phyloP scores from a whole-genome alignment of 2,113 vertebrate genomes.

The Picathartes gymnocephalus region DNA sequence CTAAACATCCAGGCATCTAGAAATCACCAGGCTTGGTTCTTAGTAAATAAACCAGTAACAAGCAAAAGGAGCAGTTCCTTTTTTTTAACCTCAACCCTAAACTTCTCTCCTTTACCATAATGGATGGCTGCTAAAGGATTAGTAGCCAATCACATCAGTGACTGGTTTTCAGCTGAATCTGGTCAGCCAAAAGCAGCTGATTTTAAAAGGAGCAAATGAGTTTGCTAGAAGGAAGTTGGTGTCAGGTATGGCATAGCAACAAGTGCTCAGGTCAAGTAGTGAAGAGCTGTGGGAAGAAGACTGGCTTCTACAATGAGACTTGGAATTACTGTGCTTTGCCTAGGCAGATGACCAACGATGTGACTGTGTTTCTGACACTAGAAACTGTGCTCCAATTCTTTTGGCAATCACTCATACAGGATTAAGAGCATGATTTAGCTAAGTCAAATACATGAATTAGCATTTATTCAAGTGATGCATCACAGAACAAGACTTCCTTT shows the following conservation, averaged over 20 bases:
- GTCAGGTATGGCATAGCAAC: background rate
- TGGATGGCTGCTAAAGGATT: background rate
- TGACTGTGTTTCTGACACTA: background rate
- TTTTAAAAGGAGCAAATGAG: background rate
- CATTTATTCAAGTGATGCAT: background rate
- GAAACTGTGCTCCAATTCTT: background rate
- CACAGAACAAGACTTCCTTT: background rate
- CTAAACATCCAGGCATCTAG: background rate
- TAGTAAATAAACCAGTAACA: background rate
- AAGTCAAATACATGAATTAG: background rate
- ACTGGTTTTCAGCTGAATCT: background rate
- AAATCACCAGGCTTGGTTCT: background rate
- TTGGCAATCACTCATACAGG: background rate
- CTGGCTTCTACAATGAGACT: background rate
- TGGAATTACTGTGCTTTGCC: background rate
- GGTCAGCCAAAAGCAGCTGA: background rate
- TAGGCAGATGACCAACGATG: background rate
- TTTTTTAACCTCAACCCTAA: background rate
- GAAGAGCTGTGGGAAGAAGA: background rate
- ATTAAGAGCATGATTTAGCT: background rate
- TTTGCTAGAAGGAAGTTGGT: background rate
- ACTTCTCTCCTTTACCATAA: background rate
- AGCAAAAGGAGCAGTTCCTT: background rate
- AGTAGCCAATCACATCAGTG: background rate
- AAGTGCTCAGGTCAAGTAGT: background rate